Evolutionary conservation across 2,888 invertebrate species (phyloP).

Genomic region (Yponomeuta malinellus): DNA sequence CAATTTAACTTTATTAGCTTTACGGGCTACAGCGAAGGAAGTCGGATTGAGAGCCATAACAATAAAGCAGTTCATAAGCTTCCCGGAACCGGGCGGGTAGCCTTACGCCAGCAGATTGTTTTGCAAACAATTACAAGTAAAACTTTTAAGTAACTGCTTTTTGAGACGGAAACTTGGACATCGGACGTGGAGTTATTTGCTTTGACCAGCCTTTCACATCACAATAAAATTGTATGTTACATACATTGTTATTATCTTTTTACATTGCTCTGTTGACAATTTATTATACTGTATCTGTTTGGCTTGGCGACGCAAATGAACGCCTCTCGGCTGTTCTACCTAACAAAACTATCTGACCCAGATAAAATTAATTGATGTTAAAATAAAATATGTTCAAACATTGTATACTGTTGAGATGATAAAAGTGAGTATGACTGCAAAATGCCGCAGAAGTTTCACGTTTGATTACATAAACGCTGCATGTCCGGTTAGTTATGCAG

Average conservation of each 20-base stretch:
- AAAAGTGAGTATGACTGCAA: not conserved
- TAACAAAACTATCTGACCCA: conserved; percentile 32
- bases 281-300: not conserved
- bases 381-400: conserved; percentile 17
- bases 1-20: conserved; percentile 10
- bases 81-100: conserved; percentile 64
- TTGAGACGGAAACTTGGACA: not conserved
- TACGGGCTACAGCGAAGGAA: conserved; percentile 1
- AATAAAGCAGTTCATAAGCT: conserved; percentile 31
- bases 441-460: not conserved
- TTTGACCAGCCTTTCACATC: not conserved
- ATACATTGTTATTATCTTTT: too few relatives aligned
- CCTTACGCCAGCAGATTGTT: conserved; percentile 23
- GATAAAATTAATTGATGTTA: conserved; percentile 39
- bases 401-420: not conserved
- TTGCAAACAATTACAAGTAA: conserved; percentile 20
- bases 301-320: not conserved
- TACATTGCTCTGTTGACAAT: too few relatives aligned
- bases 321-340: not conserved
- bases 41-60: conserved; percentile 4
- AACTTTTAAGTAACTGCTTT: not conserved
- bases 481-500: conserved; percentile 51
- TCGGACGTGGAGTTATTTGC: not conserved
- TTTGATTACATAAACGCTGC: conserved; percentile 40
- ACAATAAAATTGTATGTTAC: too few relatives aligned